Conservation (phyloP, 2,888 invertebrate genomes). For the Napeogenes inachia region DNA sequence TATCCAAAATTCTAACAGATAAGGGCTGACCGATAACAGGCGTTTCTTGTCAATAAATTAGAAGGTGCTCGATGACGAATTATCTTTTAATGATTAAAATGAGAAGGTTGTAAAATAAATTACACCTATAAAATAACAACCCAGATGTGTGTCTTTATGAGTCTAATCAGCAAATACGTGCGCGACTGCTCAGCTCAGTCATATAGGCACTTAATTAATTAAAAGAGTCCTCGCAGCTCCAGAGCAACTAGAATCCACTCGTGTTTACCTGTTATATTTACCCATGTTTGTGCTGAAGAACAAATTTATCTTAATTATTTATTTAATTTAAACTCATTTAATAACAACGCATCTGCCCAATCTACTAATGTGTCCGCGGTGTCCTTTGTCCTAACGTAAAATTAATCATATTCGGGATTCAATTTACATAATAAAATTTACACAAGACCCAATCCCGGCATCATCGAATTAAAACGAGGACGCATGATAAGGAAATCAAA, state of each 20-base stretch:
- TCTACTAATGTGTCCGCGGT: slow-evolving; percentile 43
- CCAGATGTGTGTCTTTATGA: slow-evolving; percentile 21
- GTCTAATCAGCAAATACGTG: slow-evolving; percentile 51
- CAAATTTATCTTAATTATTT: slow-evolving; percentile 54
- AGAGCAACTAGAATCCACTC: slow-evolving; percentile 42
- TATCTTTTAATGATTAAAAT: slow-evolving; percentile 55
- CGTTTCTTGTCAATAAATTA: slow-evolving; percentile 64
- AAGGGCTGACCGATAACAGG: slow-evolving; percentile 54
- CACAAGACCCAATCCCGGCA: slow-evolving; percentile 59
- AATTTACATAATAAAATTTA: slow-evolving; percentile 63
- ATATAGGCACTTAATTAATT: slow-evolving; percentile 66
- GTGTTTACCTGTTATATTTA: slow-evolving; percentile 52
- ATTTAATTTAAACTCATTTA: slow-evolving; percentile 36
- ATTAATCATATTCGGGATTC: slow-evolving; percentile 59
- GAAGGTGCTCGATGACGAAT: slow-evolving; percentile 34
- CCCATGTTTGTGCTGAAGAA: slow-evolving; percentile 67
- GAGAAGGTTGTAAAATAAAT: slow-evolving; percentile 50
- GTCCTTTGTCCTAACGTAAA: slow-evolving; percentile 47
- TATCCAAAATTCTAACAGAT: slow-evolving; percentile 43
- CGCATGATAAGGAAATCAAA: slow-evolving; percentile 64
- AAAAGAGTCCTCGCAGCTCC: slow-evolving; percentile 59
- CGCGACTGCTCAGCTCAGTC: slow-evolving; percentile 50
- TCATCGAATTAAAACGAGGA: slow-evolving; percentile 66
- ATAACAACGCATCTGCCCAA: slow-evolving; percentile 35
- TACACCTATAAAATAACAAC: slow-evolving; percentile 5